Conservation (phyloP, 2,797 vertebrate species). For the Masticophis lateralis region DNA sequence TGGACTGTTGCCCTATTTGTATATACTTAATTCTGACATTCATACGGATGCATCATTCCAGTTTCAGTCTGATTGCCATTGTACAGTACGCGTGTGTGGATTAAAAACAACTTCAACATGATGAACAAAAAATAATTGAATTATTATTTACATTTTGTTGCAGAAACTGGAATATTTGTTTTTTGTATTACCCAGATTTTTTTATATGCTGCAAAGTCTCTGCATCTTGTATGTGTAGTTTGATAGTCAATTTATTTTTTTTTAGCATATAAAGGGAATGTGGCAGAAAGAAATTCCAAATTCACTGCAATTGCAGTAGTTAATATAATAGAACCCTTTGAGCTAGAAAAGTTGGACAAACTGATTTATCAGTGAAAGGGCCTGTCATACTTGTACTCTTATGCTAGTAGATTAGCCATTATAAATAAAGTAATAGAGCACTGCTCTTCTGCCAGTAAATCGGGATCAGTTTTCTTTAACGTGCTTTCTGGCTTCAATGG, state of each 20-base stretch:
- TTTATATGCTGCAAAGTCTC: background rate
- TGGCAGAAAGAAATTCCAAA: background rate
- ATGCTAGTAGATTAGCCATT: background rate
- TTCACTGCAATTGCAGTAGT: background rate
- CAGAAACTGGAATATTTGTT: constrained; percentile 61
- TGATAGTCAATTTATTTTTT: constrained; percentile 27
- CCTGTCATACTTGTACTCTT: background rate
- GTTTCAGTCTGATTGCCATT: constrained; percentile 43
- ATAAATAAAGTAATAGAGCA: background rate
- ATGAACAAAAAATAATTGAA: constrained; percentile 61
- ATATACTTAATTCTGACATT: constrained; percentile 20
- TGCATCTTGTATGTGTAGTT: constrained; percentile 21
- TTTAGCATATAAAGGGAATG: constrained; percentile 32
- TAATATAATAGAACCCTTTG: background rate
- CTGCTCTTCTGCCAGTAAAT: background rate
- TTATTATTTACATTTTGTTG: constrained; percentile 61
- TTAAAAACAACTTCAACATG: constrained; percentile 62
- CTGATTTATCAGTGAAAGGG: background rate
- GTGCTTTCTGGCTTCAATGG: background rate
- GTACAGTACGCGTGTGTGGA: constrained; percentile 37
- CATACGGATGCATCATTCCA: constrained; percentile 53
- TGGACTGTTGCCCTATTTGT: constrained; percentile 23
- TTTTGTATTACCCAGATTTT: constrained; percentile 48
- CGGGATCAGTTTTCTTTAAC: background rate
- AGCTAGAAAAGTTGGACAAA: background rate